Conservation (phyloP, 1,140 invertebrate species). For the Yoshiicerus persimilis region DNA sequence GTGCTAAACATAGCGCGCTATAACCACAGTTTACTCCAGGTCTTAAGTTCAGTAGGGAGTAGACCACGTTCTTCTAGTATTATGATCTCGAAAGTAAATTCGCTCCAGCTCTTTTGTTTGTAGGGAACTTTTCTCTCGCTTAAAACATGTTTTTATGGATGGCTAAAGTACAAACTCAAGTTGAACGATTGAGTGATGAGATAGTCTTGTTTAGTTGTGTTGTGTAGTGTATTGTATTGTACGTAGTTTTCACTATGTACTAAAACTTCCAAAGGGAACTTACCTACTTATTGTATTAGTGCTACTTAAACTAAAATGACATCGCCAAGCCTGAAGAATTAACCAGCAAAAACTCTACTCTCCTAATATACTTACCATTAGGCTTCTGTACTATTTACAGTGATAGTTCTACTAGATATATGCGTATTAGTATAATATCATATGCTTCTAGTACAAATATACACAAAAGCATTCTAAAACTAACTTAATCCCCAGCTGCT, state of each 20-base stretch:
- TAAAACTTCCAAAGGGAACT: not conserved
- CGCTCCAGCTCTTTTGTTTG: not conserved
- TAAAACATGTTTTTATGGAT: conserved; percentile 5
- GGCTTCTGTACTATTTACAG: too few species aligned
- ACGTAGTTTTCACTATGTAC: not conserved
- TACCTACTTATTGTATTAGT: not conserved
- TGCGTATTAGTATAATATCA: too few species aligned
- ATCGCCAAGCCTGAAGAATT: not conserved
- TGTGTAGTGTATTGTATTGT: not conserved
- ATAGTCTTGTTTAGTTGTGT: not conserved
- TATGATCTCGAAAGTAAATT: not conserved
- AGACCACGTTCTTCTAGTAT: not conserved
- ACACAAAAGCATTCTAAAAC: not conserved
- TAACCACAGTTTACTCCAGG: not conserved
- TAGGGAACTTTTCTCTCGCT: conserved; percentile 2
- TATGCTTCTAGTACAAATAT: too few species aligned
- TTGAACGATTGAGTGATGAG: not conserved
- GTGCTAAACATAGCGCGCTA: not conserved
- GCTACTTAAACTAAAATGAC: not conserved
- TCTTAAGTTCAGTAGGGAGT: not conserved
- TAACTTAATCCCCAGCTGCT: not conserved
- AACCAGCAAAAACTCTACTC: not conserved
- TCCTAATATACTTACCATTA: not conserved
- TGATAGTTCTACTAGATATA: too few species aligned
- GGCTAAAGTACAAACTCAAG: not conserved